These are phyloP conservation scores for Aldabrachelys gigantea DNA, from an alignment of 2,113 vertebrate species.

Conservation along the genomic window DNA sequence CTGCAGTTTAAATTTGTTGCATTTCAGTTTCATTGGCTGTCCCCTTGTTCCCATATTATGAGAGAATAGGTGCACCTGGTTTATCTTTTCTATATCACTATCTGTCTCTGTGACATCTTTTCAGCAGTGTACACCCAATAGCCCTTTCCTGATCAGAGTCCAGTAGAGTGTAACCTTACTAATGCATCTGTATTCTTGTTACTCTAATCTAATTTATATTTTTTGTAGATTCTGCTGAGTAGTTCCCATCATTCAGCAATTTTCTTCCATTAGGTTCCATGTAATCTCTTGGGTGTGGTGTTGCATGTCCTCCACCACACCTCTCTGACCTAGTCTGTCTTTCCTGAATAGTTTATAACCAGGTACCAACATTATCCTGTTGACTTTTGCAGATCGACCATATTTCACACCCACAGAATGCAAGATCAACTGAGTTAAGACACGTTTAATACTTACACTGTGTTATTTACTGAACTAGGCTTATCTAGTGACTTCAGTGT, in stretches of 20 bases:
- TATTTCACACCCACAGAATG: neutral
- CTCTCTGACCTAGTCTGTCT: neutral
- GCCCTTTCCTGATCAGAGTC: neutral
- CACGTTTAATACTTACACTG: neutral
- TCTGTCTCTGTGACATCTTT: neutral
- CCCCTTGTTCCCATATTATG: neutral
- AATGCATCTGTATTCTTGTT: neutral
- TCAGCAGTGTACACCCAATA: neutral
- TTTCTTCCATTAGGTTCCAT: neutral
- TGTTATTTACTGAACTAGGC: neutral
- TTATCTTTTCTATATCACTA: neutral
- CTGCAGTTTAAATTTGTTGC: neutral
- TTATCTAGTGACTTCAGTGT: neutral
- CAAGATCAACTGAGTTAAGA: neutral
- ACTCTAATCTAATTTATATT: neutral
- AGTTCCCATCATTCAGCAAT: neutral
- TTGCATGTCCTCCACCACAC: neutral
- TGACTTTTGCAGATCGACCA: neutral
- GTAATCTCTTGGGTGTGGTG: neutral
- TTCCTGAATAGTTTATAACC: neutral
- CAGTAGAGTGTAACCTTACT: neutral
- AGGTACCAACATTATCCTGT: neutral
- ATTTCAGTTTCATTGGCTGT: neutral
- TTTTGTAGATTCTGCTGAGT: neutral
- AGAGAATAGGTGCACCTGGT: neutral